A percentile compares a stretch with the other conserved stretches of the same genome.
These are phyloP conservation scores for Sclerurus mexicanus DNA, from an alignment of 2,113 vertebrate species.

Conservation along the genomic window DNA sequence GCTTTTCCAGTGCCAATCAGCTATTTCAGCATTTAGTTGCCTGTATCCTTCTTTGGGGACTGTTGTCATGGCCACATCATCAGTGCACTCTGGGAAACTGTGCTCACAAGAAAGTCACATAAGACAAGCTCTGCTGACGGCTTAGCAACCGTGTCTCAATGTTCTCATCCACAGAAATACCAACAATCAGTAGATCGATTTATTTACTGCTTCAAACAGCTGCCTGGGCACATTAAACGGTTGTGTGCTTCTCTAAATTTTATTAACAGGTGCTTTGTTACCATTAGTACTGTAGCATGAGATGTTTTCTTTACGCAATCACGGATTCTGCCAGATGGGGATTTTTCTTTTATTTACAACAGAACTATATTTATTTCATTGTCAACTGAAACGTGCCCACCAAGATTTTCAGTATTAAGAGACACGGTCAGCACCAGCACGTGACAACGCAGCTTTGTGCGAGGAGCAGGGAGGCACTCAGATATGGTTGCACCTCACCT, in stretches of 20 bases:
- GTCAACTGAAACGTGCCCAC: not conserved
- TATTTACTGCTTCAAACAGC: not conserved
- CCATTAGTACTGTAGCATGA: not conserved
- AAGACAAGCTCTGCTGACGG: not conserved
- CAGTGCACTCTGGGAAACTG: not conserved
- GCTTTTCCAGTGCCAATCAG: not conserved
- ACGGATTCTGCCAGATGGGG: not conserved
- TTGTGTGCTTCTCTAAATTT: not conserved
- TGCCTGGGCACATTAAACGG: not conserved
- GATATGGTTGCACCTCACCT: constrained; percentile 40
- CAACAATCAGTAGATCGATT: not conserved
- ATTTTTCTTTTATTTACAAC: not conserved
- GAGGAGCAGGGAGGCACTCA: not conserved
- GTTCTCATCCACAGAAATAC: not conserved
- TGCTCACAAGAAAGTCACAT: not conserved
- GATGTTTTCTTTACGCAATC: not conserved
- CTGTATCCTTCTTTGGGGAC: not conserved
- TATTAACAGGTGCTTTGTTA: not conserved
- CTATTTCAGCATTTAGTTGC: not conserved
- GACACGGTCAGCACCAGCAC: not conserved
- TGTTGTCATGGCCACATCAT: not conserved
- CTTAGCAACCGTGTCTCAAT: not conserved
- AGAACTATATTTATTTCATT: not conserved
- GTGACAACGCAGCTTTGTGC: not conserved
- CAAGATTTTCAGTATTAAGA: not conserved